A percentile compares a stretch with the other conserved stretches of the same genome.
These are phyloP conservation scores for Candidula unifasciata DNA, from an alignment of 2,888 invertebrate species.

Conservation along the genomic window DNA sequence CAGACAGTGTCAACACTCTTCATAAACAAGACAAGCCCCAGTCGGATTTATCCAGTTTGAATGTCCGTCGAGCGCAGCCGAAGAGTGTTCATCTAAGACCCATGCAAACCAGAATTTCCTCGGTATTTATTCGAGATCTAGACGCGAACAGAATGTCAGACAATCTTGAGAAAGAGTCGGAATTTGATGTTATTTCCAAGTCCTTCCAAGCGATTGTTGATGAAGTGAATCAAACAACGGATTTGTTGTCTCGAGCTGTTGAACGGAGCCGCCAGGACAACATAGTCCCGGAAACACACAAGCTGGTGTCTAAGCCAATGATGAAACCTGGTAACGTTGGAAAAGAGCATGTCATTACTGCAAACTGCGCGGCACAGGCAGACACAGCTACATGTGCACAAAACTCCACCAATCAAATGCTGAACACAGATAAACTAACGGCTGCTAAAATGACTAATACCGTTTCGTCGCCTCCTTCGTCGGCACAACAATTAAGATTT, in stretches of 20 bases:
- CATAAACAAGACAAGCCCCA: background rate
- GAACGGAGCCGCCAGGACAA: constrained; percentile 37
- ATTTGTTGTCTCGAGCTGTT: constrained; percentile 49
- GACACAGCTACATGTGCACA: background rate
- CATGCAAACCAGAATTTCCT: constrained; percentile 50
- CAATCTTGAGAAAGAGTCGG: constrained; percentile 65
- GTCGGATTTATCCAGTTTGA: constrained; percentile 14
- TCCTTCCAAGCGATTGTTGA: constrained; percentile 70
- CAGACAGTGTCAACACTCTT: constrained; percentile 55
- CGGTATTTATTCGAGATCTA: constrained; percentile 44
- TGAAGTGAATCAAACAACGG: constrained; percentile 60
- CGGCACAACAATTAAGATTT: constrained; percentile 51
- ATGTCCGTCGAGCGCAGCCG: constrained; percentile 27
- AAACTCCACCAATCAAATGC: constrained; percentile 24
- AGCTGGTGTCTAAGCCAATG: constrained; percentile 50
- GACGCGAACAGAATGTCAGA: constrained; percentile 51
- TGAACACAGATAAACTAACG: constrained; percentile 2
- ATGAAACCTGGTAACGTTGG: constrained; percentile 49
- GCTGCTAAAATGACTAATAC: constrained; percentile 29
- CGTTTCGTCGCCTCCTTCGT: constrained; percentile 17
- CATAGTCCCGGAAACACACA: constrained; percentile 48
- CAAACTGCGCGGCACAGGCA: background rate
- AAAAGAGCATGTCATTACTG: background rate
- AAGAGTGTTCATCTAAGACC: constrained; percentile 43
- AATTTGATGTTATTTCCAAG: constrained; percentile 70